Evolutionary conservation across 64 coral and sea anemone genomes (phyloP).

Genomic region (Montipora foliosa): DNA sequence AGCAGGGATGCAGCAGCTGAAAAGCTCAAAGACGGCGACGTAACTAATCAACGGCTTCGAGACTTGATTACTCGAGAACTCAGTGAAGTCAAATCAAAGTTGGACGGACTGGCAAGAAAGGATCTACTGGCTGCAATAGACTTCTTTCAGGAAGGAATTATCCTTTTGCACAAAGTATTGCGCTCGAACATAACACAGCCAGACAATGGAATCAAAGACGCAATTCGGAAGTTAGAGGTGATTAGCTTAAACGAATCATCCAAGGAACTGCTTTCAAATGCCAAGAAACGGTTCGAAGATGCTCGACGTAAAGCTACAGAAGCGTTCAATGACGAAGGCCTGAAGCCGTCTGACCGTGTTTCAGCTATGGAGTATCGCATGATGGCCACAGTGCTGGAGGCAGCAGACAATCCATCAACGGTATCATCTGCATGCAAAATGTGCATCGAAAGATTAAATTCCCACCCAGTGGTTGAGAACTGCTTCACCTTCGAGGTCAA

Average conservation of each 20-base stretch:
- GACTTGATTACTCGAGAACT: constrained; percentile 49
- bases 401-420: not conserved
- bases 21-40: constrained; percentile 54
- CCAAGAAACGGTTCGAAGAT: constrained; percentile 51
- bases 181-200: not conserved
- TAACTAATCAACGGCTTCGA: constrained; percentile 42
- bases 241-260: not conserved
- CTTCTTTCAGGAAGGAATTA: constrained; percentile 42
- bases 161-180: not conserved
- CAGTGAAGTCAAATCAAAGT: constrained; percentile 51
- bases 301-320: constrained; percentile 29
- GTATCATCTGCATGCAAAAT: not conserved
- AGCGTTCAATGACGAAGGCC: constrained; percentile 46
- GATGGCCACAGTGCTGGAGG: constrained; percentile 34
- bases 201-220: not conserved
- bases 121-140: constrained; percentile 30
- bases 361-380: constrained; percentile 24
- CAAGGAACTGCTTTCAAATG: not conserved
- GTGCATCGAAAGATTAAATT: constrained; percentile 17
- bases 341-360: constrained; percentile 21
- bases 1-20: constrained; percentile 20
- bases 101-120: constrained; percentile 52
- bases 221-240: not conserved
- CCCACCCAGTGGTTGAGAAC: constrained; percentile 21
- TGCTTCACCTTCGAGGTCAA: not conserved